Conservation (phyloP, 1,140 invertebrate species). For the Anadara kagoshimensis region DNA sequence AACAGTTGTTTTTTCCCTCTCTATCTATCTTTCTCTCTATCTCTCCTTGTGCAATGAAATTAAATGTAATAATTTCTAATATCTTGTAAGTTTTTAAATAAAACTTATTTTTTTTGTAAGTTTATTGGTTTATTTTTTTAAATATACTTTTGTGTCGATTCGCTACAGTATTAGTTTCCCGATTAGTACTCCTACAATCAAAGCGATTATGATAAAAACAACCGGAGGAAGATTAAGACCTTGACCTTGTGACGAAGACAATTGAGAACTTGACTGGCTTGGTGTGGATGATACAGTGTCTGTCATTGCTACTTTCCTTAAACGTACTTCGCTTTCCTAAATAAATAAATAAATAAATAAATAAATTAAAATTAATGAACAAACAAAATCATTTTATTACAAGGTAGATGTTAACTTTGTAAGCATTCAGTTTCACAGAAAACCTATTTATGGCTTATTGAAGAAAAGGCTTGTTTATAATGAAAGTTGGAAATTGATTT, state of each 20-base stretch:
- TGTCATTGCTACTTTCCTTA: constrained; percentile 78
- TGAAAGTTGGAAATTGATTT: background rate
- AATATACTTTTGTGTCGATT: background rate
- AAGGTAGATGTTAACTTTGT: background rate
- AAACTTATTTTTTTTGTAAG: too few relatives aligned
- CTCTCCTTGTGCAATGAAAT: background rate
- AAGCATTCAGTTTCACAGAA: background rate
- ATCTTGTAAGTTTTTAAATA: too few relatives aligned
- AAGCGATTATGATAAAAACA: constrained; percentile 72
- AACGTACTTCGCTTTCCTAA: constrained; percentile 75
- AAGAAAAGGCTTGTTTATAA: background rate
- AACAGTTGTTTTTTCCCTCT: background rate
- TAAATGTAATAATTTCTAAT: background rate
- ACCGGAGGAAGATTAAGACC: constrained; percentile 65
- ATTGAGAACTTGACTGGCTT: constrained; percentile 9
- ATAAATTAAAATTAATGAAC: background rate
- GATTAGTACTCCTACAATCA: constrained; percentile 74
- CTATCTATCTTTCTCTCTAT: background rate
- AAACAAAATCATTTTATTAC: background rate
- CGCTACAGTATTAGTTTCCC: constrained; percentile 75
- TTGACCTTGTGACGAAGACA: constrained; percentile 13
- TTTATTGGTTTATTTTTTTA: too few relatives aligned
- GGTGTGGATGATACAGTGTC: constrained; percentile 76
- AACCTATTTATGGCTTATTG: background rate
- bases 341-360: constrained; percentile 36